phyloP scores from a whole-genome alignment of 2,888 invertebrate species.

The Cataglyphis albicans region DNA sequence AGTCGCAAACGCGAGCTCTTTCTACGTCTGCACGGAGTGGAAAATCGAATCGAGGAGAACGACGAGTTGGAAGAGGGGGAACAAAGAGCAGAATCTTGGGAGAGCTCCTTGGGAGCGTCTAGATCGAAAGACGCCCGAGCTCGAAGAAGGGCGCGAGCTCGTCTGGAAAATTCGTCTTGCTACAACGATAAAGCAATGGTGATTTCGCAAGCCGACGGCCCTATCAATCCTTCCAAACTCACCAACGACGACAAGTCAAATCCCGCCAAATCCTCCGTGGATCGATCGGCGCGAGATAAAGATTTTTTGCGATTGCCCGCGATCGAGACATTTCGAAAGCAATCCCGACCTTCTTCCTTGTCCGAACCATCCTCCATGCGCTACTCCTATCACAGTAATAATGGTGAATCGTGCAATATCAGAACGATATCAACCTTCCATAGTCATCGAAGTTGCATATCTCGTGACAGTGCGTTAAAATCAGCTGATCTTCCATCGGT shows the following conservation, averaged over 20 bases:
- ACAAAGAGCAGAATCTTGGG: background rate
- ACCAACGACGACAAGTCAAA: slow-evolving; percentile 27
- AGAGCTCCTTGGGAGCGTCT: background rate
- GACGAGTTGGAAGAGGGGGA: slow-evolving; percentile 70
- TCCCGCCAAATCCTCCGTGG: background rate
- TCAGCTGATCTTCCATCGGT: slow-evolving; percentile 22
- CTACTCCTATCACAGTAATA: background rate
- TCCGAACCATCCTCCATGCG: slow-evolving; percentile 35
- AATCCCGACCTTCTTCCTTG: background rate
- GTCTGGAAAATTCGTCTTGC: slow-evolving; percentile 12
- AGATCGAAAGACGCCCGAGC: slow-evolving; percentile 64
- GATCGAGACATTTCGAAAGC: slow-evolving; percentile 9
- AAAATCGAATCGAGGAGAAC: slow-evolving; percentile 75
- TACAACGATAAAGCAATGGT: slow-evolving; percentile 40
- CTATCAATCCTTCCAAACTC: background rate
- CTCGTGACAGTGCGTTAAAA: slow-evolving; percentile 9
- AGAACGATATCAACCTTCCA: background rate
- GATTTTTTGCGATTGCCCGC: background rate
- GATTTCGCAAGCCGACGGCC: slow-evolving; percentile 31
- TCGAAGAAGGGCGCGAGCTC: slow-evolving; percentile 69
- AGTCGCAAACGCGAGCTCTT: slow-evolving; percentile 70
- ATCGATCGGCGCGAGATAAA: slow-evolving; percentile 10
- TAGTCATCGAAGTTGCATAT: slow-evolving; percentile 1
- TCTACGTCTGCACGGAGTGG: slow-evolving; percentile 61
- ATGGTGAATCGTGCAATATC: background rate